These are phyloP conservation scores for Limnothrissa miodon DNA, from an alignment of 2,113 vertebrate genomes.

Conservation along the genomic window DNA sequence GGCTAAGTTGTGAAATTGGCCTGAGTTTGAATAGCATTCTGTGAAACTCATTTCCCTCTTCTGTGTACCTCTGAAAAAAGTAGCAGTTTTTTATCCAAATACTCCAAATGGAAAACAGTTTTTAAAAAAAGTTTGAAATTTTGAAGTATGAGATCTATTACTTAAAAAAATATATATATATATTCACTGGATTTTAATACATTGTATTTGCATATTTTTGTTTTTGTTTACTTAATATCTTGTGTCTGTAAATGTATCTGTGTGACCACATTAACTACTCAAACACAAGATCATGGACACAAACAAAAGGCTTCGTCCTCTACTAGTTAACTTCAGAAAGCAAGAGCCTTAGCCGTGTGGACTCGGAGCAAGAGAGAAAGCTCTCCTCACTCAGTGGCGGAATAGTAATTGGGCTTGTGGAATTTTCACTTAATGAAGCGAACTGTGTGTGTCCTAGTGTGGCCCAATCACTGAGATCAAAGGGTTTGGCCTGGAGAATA, in stretches of 20 bases:
- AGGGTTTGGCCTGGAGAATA: conserved; percentile 16
- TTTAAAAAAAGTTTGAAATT: too few relatives aligned
- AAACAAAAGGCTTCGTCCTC: conserved; percentile 19
- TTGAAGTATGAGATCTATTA: too few relatives aligned
- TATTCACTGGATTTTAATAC: too few relatives aligned
- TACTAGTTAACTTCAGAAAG: conserved; percentile 17
- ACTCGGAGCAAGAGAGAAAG: not conserved
- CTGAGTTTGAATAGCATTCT: not conserved
- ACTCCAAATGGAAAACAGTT: not conserved
- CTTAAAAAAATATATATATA: too few relatives aligned
- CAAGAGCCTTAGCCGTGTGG: not conserved
- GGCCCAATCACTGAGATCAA: conserved; percentile 12
- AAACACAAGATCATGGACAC: conserved; percentile 9
- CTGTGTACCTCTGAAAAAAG: too few relatives aligned
- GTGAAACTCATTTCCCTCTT: too few relatives aligned
- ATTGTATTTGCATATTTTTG: too few relatives aligned
- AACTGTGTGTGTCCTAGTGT: conserved; percentile 7
- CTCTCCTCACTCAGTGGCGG: not conserved
- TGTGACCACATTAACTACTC: conserved; percentile 11
- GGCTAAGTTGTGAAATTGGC: not conserved
- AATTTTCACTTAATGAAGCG: conserved; percentile 15
- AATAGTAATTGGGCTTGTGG: conserved; percentile 14
- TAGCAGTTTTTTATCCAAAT: not conserved
- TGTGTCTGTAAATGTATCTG: not conserved
- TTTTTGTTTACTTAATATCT: too few relatives aligned